Evolutionary conservation across 2,797 vertebrate genomes (phyloP).

Genomic region (Malacoctenus gilli): DNA sequence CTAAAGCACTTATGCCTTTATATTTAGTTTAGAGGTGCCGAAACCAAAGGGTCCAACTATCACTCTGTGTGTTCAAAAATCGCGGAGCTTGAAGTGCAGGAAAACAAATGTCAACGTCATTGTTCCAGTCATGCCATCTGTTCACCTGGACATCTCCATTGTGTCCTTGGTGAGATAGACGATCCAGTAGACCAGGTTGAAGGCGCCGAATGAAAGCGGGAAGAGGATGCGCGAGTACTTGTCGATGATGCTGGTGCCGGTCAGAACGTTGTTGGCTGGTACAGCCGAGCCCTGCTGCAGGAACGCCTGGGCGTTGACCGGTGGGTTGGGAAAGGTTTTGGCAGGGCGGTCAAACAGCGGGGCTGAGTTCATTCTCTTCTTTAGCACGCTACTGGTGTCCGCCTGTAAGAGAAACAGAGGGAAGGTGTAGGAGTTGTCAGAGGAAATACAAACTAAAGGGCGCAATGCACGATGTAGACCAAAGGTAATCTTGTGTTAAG

Average conservation of each 20-base stretch:
- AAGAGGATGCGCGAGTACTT: slow-evolving; percentile 97
- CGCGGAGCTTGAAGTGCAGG: not conserved
- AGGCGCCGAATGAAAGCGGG: slow-evolving; percentile 94
- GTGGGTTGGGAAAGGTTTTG: slow-evolving; percentile 77
- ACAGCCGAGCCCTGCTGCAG: slow-evolving; percentile 78
- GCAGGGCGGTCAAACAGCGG: slow-evolving; percentile 80
- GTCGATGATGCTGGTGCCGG: slow-evolving; percentile 95
- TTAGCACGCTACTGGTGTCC: slow-evolving; percentile 87
- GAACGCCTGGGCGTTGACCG: slow-evolving; percentile 71
- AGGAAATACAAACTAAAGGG: slow-evolving; percentile 26
- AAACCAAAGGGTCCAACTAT: slow-evolving; percentile 3
- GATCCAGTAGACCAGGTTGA: slow-evolving; percentile 97
- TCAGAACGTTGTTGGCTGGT: slow-evolving; percentile 74
- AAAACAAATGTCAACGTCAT: slow-evolving; percentile 14
- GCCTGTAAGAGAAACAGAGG: slow-evolving; percentile 58
- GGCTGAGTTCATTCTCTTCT: slow-evolving; percentile 90
- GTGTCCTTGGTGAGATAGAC: slow-evolving; percentile 98
- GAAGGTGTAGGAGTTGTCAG: slow-evolving; percentile 15
- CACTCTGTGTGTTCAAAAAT: too few species aligned
- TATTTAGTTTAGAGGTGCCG: not conserved
- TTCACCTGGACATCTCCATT: slow-evolving; percentile 90
- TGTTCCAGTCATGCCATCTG: slow-evolving; percentile 32
- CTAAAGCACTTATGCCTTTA: not conserved
- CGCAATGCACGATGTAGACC: slow-evolving; percentile 21
- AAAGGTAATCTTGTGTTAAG: too few species aligned